Base-by-base conservation (phyloP, 2,797 vertebrate species). In the Rhodeus uyekii region DNA sequence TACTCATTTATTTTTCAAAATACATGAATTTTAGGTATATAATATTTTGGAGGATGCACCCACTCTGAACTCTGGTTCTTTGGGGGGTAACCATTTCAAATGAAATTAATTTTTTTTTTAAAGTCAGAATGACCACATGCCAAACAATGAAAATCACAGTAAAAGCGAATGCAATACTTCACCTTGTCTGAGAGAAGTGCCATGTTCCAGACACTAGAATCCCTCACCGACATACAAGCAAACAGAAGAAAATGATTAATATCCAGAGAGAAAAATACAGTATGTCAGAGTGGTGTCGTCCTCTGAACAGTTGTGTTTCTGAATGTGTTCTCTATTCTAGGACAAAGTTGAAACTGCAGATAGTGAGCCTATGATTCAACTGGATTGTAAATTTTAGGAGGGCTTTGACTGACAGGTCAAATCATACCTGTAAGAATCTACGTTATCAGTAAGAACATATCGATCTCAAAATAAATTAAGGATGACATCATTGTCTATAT, bases 311-410 rank as follows among this genome's bases (percentile, higher is more conserved):
- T 22, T 29, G 34, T 53, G 63, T 71, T 38, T 19, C 50, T 71
- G 61, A 29, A 60, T 85, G 69, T 78, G 67, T 58, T 69, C 76
- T 80, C 29, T 78, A 83, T 53, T 69, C 77, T 27, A 38, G 84
- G 79, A 46, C 85, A 86, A 86, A 87, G 84, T 86, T 86, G 72
- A 78, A 87, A 24, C 67, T 10, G 18, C 48, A 34, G 69, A 78
- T 82, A 78, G 76, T 82, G 53, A 84, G 13, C 8, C 34, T 22
- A 58, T 53, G 34, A 68, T 76, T 77, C 65, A 29, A 32, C 3
- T 44, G 29, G 34, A 13, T 12, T 48, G 38, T 44, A 65, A 80
- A 63, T 82, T 79, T 73, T 76, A 44, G 48, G 29, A 73, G 64
- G 29, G 55, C 29, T 39, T 63, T 79, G 71, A 76, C 22, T 82